A percentile compares a stretch with the other conserved stretches of the same genome.
These are phyloP conservation scores for Apocheima hispidaria DNA, from an alignment of 2,888 invertebrate genomes.

Conservation along the genomic window DNA sequence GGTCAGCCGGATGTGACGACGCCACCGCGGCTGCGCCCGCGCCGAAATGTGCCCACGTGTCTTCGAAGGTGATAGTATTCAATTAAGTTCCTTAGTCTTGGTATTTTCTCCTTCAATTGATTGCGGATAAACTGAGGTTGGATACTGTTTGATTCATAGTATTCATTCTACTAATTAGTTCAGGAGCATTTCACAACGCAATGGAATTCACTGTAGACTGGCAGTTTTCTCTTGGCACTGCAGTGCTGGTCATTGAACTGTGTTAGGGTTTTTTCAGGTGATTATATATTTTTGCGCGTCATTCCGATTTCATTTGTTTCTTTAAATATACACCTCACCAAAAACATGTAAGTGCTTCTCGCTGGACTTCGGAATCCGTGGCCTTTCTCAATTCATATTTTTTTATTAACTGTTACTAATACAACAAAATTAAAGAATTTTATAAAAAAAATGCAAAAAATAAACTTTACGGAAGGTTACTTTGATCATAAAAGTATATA, in stretches of 20 bases:
- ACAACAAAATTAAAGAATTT: too few species aligned
- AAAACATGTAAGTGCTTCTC: too few species aligned
- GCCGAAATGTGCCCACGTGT: conserved; percentile 68
- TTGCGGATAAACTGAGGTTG: neutral
- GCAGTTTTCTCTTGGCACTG: too few species aligned
- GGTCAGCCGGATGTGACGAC: conserved; percentile 80
- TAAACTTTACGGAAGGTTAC: too few species aligned
- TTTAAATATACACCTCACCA: too few species aligned
- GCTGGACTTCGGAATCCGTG: too few species aligned
- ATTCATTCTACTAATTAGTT: too few species aligned
- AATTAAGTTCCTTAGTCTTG: neutral
- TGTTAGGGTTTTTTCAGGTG: neutral
- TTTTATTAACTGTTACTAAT: too few species aligned
- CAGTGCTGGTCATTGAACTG: neutral
- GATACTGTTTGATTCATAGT: too few species aligned
- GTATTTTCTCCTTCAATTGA: neutral
- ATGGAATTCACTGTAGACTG: neutral
- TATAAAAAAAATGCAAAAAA: too few species aligned
- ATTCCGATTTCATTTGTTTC: neutral
- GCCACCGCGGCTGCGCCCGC: conserved; percentile 58
- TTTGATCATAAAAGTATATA: neutral
- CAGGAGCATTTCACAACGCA: neutral
- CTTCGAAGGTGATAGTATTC: conserved; percentile 51
- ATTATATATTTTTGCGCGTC: neutral
- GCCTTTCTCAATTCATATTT: too few species aligned